A percentile compares a stretch with the other conserved stretches of the same genome.
phyloP scores from a whole-genome alignment of 2,113 vertebrate genomes.

The Tor tambroides region DNA sequence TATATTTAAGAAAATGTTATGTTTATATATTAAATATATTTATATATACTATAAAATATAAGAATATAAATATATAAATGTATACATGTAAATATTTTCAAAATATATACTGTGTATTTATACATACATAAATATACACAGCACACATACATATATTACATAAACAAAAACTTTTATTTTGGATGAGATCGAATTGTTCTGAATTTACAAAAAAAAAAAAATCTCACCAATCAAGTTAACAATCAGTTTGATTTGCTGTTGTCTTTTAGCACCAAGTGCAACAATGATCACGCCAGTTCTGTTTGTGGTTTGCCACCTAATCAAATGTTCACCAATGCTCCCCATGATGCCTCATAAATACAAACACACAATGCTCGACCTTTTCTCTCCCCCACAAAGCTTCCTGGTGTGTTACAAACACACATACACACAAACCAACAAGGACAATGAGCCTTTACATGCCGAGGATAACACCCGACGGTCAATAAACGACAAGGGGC shows the following conservation, averaged over 20 bases:
- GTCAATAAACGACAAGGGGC: constrained; percentile 70
- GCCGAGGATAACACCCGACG: constrained; percentile 57
- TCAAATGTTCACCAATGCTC: background rate
- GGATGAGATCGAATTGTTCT: too few relatives aligned
- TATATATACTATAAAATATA: too few relatives aligned
- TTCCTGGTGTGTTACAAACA: constrained; percentile 1
- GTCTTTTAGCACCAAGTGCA: background rate
- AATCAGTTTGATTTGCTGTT: background rate
- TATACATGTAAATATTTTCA: too few relatives aligned
- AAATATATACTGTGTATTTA: too few relatives aligned
- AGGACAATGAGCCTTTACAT: constrained; percentile 7
- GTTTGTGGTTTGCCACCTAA: background rate
- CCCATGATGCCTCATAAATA: background rate
- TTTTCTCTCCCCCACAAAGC: constrained; percentile 13
- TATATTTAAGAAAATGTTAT: too few relatives aligned
- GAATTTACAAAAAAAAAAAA: too few relatives aligned
- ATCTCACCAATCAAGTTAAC: background rate
- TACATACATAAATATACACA: too few relatives aligned
- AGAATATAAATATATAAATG: too few relatives aligned
- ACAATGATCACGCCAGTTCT: background rate
- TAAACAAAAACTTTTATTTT: too few relatives aligned
- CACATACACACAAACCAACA: constrained; percentile 23
- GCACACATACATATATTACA: too few relatives aligned
- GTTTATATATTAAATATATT: too few relatives aligned
- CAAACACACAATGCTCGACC: constrained; percentile 50